Evolutionary conservation across 30 jellyfish, hydroid and myxozoan species (phyloP), one percentile per base, ranked within the genome.

Genomic region (Aurelia aurita complex sp. Pacific): DNA sequence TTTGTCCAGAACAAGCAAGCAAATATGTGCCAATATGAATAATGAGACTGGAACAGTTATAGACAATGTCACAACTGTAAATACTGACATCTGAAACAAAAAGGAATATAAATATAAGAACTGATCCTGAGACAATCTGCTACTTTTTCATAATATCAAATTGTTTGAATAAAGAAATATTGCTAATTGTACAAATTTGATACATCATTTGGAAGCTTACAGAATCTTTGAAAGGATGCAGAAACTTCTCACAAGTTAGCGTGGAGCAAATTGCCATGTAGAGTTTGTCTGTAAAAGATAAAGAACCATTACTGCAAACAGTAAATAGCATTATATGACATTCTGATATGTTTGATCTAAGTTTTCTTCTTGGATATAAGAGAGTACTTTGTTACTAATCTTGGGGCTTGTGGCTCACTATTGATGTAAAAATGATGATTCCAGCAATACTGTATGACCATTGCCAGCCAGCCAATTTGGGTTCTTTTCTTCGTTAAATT

Each of bases 241-340:
- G 64, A 73, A 46, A 88, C 79, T 88, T 88, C 68, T 79, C 97
- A 74, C 97, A 88, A 9, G 97, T 88, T 10, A 88, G 64, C 4
- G 97, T 88, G 10, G 97, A 88, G 67, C 97, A 88, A 11, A 88
- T 42, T 23, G 97, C 75, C 80, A 82, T 60, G 65, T 73, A 88
- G 18, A 80, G 80, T 52, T 79, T 55, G 64, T 88, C 97, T 88
- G 88, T 4, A 71, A 71, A 52, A 13, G 57, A 60, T 12, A 52
- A 34, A 67, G 17, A 46, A 17, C 57, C 5, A 9, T 70, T 0
- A 10, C 43, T 12, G 36, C 29, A 29, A 23, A 4, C 1, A 17
- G 51, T 36, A 13, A 23, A 23, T 23, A 23, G 29, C 29, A 5
- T 36, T 2, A 43, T 17, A 15, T 3, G 19, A 35, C 34, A 18